Base-by-base conservation (phyloP, 2,797 vertebrate species). In the Todus mexicanus region DNA sequence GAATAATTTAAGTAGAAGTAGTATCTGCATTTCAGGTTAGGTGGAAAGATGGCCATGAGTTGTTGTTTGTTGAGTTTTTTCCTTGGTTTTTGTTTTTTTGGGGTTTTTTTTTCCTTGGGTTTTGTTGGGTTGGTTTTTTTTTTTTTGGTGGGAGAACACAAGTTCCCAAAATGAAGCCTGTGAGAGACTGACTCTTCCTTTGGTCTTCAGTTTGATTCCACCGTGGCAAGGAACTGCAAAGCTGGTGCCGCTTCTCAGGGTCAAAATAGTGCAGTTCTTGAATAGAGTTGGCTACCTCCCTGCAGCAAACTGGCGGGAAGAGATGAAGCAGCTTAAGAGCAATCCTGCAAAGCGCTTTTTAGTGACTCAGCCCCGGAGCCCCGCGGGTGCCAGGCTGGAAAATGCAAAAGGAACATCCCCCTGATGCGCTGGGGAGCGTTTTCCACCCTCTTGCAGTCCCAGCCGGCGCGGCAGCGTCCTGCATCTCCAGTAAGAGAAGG, bases 231-330 rank as follows among this genome's bases (percentile, higher is more conserved):
- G 56, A 77, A 38, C 90, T 94, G 79, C 43, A 19, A 95, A 71
- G n/a, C 75, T 78, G 86, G 71, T 95, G 94, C 91, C 89, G 12
- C 90, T 95, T 95, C 95, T 94, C 89, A 95, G 96, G 94, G 93
- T 94, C 89, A 89, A n/a, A 65, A 88, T 56, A 63, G 66, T 82
- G 87, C 92, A 94, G 93, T 92, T 94, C 91, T 87, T 77, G 53
- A 53, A 27, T 3, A 73, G 90, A 90, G 87, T 92, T 92, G 94
- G 89, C 48, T 86, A 59, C 89, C 90, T 90, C 81, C 74, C 84
- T 77, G 64, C 95, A 91, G 95, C 89, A 87, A 47, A 60, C 43
- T 88, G 50, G 70, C 22, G 60, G 56, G 43, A 88, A 65, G 87
- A 79, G 79, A 9, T 11, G 82, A 85, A 95, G 75, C 95, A 94